A percentile compares a stretch with the other conserved stretches of the same genome.
These are phyloP conservation scores for Trididemnum nubilum DNA, from an alignment of 23 tunicate genomes.

Conservation along the genomic window DNA sequence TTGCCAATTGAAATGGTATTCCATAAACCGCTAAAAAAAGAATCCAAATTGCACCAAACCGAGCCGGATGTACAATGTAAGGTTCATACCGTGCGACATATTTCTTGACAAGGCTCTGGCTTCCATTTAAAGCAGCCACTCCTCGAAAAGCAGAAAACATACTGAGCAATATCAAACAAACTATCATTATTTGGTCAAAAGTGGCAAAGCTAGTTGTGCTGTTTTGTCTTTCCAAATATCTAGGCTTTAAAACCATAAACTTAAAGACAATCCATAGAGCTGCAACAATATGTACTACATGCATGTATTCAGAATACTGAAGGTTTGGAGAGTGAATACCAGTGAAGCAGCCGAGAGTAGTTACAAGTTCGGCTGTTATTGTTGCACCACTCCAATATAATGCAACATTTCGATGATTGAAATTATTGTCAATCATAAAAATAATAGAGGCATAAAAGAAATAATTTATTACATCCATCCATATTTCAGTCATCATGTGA, in stretches of 20 bases:
- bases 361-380: constrained; percentile 46
- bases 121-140: constrained; percentile 57
- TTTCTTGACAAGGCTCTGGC: constrained; percentile 16
- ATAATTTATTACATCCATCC: constrained; percentile 63
- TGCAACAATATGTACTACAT: constrained; percentile 43
- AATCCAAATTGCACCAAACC: constrained; percentile 58
- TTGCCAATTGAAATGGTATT: constrained; percentile 53
- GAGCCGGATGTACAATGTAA: constrained; percentile 47
- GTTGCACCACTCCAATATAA: constrained; percentile 72
- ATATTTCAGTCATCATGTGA: constrained; percentile 38
- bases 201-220: too few relatives aligned
- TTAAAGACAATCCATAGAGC: constrained; percentile 60
- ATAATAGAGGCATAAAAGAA: constrained; percentile 51
- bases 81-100: constrained; percentile 69
- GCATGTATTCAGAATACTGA: constrained; percentile 43
- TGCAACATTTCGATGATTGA: constrained; percentile 35
- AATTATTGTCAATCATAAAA: constrained; percentile 57
- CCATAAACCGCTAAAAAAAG: constrained; percentile 52
- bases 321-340: constrained; percentile 48
- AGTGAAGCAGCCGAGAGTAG: constrained; percentile 39
- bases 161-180: neutral
- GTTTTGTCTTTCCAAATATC: neutral
- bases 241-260: constrained; percentile 6
- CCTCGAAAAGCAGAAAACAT: constrained; percentile 51
- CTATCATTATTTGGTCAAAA: neutral